phyloP scores from a whole-genome alignment of 2,113 vertebrate genomes.

The Pteruthius melanotis region DNA sequence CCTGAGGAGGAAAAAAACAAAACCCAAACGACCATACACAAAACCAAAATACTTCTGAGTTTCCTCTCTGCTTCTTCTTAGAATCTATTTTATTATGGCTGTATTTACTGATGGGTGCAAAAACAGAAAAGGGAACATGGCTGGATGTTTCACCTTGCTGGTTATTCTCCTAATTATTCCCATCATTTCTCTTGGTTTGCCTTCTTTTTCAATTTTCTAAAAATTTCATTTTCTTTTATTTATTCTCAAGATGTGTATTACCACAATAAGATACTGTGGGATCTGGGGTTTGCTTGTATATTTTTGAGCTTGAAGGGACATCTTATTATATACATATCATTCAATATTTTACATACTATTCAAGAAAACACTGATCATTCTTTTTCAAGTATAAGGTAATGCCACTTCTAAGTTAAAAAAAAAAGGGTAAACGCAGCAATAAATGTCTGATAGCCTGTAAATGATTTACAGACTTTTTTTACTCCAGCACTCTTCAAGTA shows the following conservation, averaged over 20 bases:
- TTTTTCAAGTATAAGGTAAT: neutral
- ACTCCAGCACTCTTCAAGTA: neutral
- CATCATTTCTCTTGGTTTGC: neutral
- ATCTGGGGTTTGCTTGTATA: neutral
- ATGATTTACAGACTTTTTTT: constrained; percentile 10
- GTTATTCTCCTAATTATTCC: neutral
- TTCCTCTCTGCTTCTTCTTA: neutral
- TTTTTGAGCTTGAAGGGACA: neutral
- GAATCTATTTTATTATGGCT: neutral
- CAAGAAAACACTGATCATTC: neutral
- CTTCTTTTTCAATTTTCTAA: neutral
- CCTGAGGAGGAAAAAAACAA: neutral
- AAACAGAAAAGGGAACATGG: neutral
- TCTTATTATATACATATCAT: neutral
- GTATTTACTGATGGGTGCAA: neutral
- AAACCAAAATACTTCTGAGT: neutral
- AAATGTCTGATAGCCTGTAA: neutral
- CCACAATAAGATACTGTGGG: neutral
- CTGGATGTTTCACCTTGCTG: neutral
- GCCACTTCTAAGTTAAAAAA: neutral
- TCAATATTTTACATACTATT: neutral
- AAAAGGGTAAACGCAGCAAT: neutral
- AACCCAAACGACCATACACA: fast-evolving
- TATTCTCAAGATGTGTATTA: neutral
- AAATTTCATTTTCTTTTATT: neutral